phyloP scores from a whole-genome alignment of 1,140 invertebrate genomes.

The Cotesia chilonis region DNA sequence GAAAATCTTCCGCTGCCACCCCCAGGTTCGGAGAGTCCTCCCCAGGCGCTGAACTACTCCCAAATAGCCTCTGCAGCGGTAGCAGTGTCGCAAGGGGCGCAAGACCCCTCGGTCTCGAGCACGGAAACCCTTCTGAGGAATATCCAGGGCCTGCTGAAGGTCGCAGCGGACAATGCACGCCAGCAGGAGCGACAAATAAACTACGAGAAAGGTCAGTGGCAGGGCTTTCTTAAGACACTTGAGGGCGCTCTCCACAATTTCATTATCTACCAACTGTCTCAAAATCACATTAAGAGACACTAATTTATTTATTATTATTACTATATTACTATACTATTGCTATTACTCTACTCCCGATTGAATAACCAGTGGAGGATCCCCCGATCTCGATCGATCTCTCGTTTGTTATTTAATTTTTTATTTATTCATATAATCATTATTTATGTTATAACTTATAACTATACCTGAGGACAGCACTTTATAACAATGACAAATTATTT shows the following conservation, averaged over 20 bases:
- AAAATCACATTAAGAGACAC: conserved; percentile 62
- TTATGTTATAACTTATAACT: background rate
- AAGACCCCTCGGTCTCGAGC: conserved; percentile 75
- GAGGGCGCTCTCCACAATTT: conserved; percentile 66
- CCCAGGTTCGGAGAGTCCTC: conserved; percentile 71
- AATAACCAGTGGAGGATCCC: background rate
- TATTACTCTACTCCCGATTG: too few species aligned
- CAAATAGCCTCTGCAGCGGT: conserved; percentile 68
- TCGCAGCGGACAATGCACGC: conserved; percentile 93
- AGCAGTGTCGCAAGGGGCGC: conserved; percentile 60
- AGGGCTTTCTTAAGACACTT: conserved; percentile 66
- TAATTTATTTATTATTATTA: conserved; percentile 42
- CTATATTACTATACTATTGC: too few species aligned
- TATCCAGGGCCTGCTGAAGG: conserved; percentile 93
- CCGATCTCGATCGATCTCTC: background rate
- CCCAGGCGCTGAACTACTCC: conserved; percentile 77
- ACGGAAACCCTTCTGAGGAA: conserved; percentile 93
- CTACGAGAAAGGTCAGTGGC: conserved; percentile 91
- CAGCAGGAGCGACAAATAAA: conserved; percentile 95
- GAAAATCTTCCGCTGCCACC: conserved; percentile 70
- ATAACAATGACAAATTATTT: conserved; percentile 38
- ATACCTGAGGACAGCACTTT: background rate
- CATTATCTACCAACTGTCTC: conserved; percentile 64
- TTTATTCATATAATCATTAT: background rate
- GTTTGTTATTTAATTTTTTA: background rate